phyloP scores from a whole-genome alignment of 2,888 invertebrate genomes.

The Cantharis flavilabris region DNA sequence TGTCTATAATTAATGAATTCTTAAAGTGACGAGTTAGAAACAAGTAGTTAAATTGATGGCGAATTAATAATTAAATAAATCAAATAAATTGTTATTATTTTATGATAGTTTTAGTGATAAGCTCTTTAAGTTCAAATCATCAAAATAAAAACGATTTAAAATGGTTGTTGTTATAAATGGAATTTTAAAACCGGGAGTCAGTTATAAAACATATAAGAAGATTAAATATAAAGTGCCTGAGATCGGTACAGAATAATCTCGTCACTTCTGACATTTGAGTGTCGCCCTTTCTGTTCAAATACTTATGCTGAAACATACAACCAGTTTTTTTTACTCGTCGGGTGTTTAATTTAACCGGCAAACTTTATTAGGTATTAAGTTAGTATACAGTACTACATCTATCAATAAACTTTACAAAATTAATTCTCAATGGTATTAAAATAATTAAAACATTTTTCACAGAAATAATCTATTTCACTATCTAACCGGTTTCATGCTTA shows the following conservation, averaged over 20 bases:
- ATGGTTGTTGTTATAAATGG: neutral
- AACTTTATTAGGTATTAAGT: neutral
- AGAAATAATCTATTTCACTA: no score
- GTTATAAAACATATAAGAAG: conserved; percentile 22
- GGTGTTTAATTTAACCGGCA: conserved; percentile 20
- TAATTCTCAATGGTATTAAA: no score
- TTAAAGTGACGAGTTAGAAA: neutral
- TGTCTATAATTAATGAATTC: neutral
- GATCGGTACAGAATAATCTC: conserved; percentile 29
- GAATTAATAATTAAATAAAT: no score
- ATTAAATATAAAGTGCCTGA: conserved; percentile 31
- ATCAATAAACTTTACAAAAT: neutral
- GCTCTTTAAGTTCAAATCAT: neutral
- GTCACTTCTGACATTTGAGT: conserved; percentile 33
- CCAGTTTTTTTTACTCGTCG: conserved; percentile 23
- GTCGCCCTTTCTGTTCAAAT: conserved; percentile 23
- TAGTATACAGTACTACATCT: neutral
- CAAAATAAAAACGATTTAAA: neutral
- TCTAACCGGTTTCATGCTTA: no score
- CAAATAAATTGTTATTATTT: no score
- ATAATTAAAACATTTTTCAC: no score
- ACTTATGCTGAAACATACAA: conserved; percentile 25
- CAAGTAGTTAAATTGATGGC: neutral
- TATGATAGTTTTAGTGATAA: neutral
- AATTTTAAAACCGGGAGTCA: conserved; percentile 12